Percentiles rank a stretch among this genome's conserved stretches.
phyloP scores from a whole-genome alignment of 2,888 invertebrate species.

The Microplitis manilae region DNA sequence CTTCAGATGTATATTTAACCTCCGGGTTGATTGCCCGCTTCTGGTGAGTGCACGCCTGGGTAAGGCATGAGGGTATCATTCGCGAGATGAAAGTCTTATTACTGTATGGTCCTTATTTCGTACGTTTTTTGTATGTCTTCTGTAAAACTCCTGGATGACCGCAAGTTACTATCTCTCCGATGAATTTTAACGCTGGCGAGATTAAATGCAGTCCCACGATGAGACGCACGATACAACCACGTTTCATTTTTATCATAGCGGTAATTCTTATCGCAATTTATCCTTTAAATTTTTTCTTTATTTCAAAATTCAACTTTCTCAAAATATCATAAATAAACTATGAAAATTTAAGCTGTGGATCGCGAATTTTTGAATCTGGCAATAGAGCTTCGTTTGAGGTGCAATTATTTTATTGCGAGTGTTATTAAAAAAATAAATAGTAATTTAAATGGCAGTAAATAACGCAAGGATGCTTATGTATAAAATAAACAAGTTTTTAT shows the following conservation, averaged over 20 bases:
- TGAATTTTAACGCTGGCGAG: not conserved
- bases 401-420: too few species aligned
- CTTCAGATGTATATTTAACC: constrained; percentile 29
- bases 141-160: not conserved
- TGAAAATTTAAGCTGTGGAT: too few species aligned
- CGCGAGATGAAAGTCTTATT: constrained; percentile 20
- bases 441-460: not conserved
- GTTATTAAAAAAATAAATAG: too few species aligned
- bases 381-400: too few species aligned
- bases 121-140: not conserved
- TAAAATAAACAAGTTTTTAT: constrained; percentile 4
- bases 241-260: not conserved
- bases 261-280: not conserved
- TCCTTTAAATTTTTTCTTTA: not conserved
- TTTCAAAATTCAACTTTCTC: too few species aligned
- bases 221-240: not conserved
- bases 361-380: too few species aligned
- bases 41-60: constrained; percentile 15
- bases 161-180: constrained; percentile 1
- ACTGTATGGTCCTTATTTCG: constrained; percentile 19
- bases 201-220: not conserved
- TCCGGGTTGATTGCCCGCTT: constrained; percentile 36
- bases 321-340: too few species aligned
- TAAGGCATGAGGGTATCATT: too few species aligned
- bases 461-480: not conserved